A percentile compares a stretch with the other conserved stretches of the same genome.
Evolutionary conservation across 2,113 vertebrate genomes (phyloP).

Genomic region (Chionis minor): DNA sequence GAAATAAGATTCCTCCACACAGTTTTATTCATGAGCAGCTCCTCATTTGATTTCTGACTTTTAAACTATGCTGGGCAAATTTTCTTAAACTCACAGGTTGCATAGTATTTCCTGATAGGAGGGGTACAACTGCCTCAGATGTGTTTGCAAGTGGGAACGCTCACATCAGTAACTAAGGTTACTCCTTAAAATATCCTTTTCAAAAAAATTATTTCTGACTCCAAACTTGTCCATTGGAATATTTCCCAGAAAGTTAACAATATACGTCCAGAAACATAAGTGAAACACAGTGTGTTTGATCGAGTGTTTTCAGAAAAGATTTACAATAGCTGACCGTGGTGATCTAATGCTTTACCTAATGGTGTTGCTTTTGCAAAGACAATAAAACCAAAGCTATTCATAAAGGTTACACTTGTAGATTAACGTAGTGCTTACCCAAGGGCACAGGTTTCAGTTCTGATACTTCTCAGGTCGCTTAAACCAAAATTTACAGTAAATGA

Average conservation of each 20-base stretch:
- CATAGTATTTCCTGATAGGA: not conserved
- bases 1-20: not conserved
- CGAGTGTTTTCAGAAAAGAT: not conserved
- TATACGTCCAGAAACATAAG: not conserved
- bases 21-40: not conserved
- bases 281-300: not conserved
- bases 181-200: not conserved
- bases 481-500: not conserved
- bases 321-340: not conserved
- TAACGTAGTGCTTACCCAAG: not conserved
- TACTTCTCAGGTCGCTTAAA: not conserved
- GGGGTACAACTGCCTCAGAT: not conserved
- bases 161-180: not conserved
- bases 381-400: not conserved
- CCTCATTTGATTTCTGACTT: not conserved
- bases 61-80: not conserved
- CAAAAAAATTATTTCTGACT: not conserved
- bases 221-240: not conserved
- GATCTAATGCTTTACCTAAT: not conserved
- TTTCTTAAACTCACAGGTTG: not conserved
- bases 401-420: not conserved
- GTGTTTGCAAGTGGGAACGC: not conserved
- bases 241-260: not conserved
- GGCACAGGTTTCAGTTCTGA: not conserved
- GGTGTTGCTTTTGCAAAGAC: not conserved